Evolutionary conservation across 2,113 vertebrate genomes (phyloP), one percentile per base, ranked within the genome.

Genomic region (Actinemys pallida): DNA sequence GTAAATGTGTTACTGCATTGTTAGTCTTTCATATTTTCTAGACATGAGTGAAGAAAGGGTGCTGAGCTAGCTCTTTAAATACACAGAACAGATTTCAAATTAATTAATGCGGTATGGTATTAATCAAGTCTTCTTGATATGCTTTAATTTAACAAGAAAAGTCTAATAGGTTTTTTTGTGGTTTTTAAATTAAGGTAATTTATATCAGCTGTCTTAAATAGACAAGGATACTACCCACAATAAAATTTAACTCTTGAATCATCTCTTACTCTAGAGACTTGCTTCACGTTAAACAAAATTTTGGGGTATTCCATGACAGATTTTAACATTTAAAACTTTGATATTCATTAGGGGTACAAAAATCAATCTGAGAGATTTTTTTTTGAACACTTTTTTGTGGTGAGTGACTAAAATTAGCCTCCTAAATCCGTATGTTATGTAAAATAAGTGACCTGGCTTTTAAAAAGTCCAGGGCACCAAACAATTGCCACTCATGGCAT

Each of bases 101-200:
- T 88, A 93, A 82, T 93, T 93, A 90, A 82, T 76, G 13, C 11
- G 56, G 4, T 50, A 8, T 4, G 52, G 1, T 3, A 89, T 90
- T 93, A 87, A 84, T 78, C 47, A 83, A 69, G 11, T 80, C 35
- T 52, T 92, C 65, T 19, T 84, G 29, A 87, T 88, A 84, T 92
- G 10, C 16, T 92, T 87, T 93, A 89, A 92, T 84, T 88, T 84
- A 93, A 94, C 45, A 49, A 59, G 45, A 95, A 79, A 81, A 1
- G 10, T 49, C n/a, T 76, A 35, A 54, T 62, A 86, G 17, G 83
- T 81, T 93, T 90, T 72, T 35, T 54, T 78, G 39, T 78, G 24
- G 27, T 17, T 93, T 93, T 91, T 52, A 79, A 93, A 92, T 90
- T 83, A 90, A 88, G 78, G 31, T 42, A 83, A 82, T 94, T 96